Percentiles rank a stretch among this genome's conserved stretches.
Conservation (phyloP, 2,113 vertebrate species). For the Labeo catla region DNA sequence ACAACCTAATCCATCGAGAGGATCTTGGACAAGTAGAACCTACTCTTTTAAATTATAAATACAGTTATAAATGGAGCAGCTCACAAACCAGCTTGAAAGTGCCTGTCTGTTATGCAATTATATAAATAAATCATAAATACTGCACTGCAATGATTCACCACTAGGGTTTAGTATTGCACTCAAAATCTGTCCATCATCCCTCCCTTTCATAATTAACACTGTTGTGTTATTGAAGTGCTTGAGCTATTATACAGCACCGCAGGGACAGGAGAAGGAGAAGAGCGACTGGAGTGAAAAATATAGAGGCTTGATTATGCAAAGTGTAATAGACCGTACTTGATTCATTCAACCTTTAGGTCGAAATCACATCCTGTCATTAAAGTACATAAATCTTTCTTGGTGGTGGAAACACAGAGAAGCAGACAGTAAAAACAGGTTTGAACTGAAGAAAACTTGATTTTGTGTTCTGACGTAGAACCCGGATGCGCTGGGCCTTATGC, state of each 20-base stretch:
- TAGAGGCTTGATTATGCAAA: neutral
- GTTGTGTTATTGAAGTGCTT: neutral
- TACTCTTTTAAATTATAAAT: slow-evolving; percentile 8
- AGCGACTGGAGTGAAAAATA: neutral
- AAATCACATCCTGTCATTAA: neutral
- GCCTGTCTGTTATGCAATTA: neutral
- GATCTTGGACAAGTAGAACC: neutral
- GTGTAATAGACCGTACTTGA: neutral
- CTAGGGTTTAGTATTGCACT: slow-evolving; percentile 17
- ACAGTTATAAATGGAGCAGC: slow-evolving; percentile 8
- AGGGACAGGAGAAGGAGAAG: slow-evolving; percentile 19
- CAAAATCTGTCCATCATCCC: neutral
- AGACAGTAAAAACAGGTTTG: neutral
- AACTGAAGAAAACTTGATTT: neutral
- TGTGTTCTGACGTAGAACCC: neutral
- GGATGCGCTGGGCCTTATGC: too few relatives aligned
- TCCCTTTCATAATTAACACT: neutral
- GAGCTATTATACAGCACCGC: neutral
- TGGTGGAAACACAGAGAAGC: neutral
- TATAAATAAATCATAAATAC: slow-evolving; percentile 19
- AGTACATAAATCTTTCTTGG: neutral
- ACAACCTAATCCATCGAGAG: neutral
- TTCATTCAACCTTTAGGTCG: slow-evolving; percentile 14
- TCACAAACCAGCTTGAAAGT: slow-evolving; percentile 1
- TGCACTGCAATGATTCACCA: slow-evolving; percentile 16